Conservation (phyloP, 2,888 invertebrate genomes). For the Myopa tessellatipennis region DNA sequence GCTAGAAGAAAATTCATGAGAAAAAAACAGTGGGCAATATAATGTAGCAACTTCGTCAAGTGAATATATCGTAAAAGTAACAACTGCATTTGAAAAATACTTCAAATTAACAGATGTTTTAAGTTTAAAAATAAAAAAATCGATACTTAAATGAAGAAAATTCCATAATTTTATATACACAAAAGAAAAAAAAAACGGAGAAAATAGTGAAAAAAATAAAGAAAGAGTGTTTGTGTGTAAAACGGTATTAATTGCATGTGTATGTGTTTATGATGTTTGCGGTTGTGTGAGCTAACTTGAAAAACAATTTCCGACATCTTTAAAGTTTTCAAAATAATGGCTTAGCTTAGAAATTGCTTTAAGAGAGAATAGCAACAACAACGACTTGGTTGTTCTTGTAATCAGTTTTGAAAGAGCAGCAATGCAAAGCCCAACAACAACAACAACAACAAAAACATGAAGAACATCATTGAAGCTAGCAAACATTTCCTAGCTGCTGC, state of each 20-base stretch:
- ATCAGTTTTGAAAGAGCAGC: neutral
- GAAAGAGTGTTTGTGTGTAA: neutral
- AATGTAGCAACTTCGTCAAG: no score
- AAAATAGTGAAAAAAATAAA: neutral
- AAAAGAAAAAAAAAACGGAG: neutral
- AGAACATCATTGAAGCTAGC: neutral
- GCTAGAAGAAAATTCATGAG: neutral
- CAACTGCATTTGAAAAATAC: conserved; percentile 18
- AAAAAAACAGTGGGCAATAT: neutral
- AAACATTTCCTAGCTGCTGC: conserved; percentile 17
- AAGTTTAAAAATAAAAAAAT: neutral
- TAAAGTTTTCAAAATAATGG: conserved; percentile 24
- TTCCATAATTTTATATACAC: neutral
- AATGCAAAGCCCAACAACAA: neutral
- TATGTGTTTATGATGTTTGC: neutral
- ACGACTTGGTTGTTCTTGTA: no score
- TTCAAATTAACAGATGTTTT: neutral
- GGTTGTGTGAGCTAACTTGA: neutral
- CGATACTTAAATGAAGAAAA: neutral
- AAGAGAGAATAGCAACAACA: neutral
- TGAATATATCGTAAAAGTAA: neutral
- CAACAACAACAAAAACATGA: neutral
- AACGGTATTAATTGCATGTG: neutral
- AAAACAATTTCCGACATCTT: neutral
- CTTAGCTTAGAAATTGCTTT: conserved; percentile 13